Evolutionary conservation across 2,888 invertebrate species (phyloP), one percentile per base, ranked within the genome.

Genomic region (Reticulitermes lucifugus): DNA sequence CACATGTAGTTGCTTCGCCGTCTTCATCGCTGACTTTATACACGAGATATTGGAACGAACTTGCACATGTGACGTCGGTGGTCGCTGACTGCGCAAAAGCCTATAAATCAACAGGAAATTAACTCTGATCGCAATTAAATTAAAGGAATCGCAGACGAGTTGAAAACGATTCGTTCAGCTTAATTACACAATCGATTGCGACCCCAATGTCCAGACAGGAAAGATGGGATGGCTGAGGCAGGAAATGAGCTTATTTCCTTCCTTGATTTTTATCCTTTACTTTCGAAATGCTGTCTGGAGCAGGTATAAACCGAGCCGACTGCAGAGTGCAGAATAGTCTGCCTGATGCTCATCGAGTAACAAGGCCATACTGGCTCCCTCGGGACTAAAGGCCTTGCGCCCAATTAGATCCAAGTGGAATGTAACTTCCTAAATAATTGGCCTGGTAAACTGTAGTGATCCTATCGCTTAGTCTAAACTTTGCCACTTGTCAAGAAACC

Each of bases 361-460:
- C 65, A 9, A 65, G 70, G 70, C 25, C 70, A 29, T 70, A 29
- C 10, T 12, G 12, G 9, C 5, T 25, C 70, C 70, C 70, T 12
- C 25, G 29, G 18, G n/a, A n/a, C 25, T n/a, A 6, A 6, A 70
- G 25, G 70, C 25, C 25, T 25, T 14, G 25, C 25, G n/a, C 70
- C 70, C 70, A 70, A 70, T 70, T 70, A 70, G 70, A 29, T 12
- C 25, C 25, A 29, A 70, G 70, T 25, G 25, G 4, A 70, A 70
- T 70, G 29, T 70, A 70, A 12, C 70, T 70, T 70, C 25, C 25
- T 25, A 70, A 70, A 70, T 70, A 70, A 70, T 70, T 70, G 70
- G 70, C 25, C 70, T 25, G 70, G 25, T 70, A 70, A 70, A 70
- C 70, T 70, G 70, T 70, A 5, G 25, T n/a, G 70, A 70, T 70